Evolutionary conservation across 2,113 vertebrate species (phyloP), one percentile per base, ranked within the genome.

Genomic region (Bubo bubo): DNA sequence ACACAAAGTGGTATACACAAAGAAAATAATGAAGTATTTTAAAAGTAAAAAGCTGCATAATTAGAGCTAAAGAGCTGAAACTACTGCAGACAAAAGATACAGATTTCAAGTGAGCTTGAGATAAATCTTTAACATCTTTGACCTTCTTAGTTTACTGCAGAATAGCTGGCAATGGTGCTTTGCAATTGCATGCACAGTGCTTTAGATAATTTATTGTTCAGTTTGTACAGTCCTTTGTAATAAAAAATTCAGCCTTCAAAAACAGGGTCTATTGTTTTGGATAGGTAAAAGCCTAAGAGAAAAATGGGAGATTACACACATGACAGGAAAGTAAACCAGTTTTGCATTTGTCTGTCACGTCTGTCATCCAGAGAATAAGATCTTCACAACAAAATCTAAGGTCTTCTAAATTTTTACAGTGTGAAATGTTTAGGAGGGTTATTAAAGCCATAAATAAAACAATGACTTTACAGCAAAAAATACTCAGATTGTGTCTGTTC

Each of bases 71-170:
- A 83, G 28, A 90, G 8, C 32, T 93, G 67, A 90, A 96, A 86
- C 18, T 58, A 63, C 50, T 74, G 24, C 28, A 90, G 41, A 70
- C 23, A 80, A 91, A 90, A 9, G 35, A 64, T 70, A 41, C 8
- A 79, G 32, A 93, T 80, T 93, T 86, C 50, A 74, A 91, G 63
- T 67, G 62, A 94, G 47, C 23, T 93, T 89, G n/a, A 89, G 83
- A 88, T 68, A 58, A 81, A 90, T 59, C 35, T 83, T 92, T 45
- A 79, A 52, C 59, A 39, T 58, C 34, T 84, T 74, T 95, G 35
- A 66, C 10, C 5, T 86, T 82, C 56, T 59, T 63, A 56, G 17
- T 16, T 74, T 74, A 39, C 14, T 72, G 32, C 14, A 83, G 49
- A 92, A 75, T 88, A 86, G 17, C 34, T 84, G 35, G 21, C 50